These are phyloP conservation scores for Anthoptus insignis DNA, from an alignment of 2,888 invertebrate genomes.

Conservation along the genomic window DNA sequence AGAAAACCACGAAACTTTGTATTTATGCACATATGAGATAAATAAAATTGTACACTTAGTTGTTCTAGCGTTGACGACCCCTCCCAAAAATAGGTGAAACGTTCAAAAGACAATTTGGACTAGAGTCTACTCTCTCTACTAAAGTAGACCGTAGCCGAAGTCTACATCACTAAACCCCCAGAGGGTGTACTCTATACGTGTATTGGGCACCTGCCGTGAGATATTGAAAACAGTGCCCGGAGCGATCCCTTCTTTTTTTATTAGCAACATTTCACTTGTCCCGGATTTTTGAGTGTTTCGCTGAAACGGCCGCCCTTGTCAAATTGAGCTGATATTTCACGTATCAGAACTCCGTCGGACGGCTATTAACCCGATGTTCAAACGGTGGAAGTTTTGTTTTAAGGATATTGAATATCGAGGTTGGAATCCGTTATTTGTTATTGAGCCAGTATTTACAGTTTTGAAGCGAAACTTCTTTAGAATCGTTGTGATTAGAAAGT, in stretches of 20 bases:
- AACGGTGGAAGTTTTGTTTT: background rate
- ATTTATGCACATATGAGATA: no score
- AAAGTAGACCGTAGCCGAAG: no score
- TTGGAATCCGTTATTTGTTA: background rate
- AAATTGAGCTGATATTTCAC: slow-evolving; percentile 39
- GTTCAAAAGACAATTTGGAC: no score
- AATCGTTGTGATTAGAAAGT: no score
- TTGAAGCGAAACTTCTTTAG: no score
- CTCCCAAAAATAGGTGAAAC: no score
- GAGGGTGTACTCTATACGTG: slow-evolving; percentile 32
- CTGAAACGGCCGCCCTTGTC: slow-evolving; percentile 59
- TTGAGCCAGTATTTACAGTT: background rate
- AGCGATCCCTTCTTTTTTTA: slow-evolving; percentile 73
- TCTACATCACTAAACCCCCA: no score
- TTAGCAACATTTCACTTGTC: slow-evolving; percentile 72
- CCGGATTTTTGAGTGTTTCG: slow-evolving; percentile 75
- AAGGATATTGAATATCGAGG: slow-evolving; percentile 11
- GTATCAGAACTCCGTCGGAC: slow-evolving; percentile 1
- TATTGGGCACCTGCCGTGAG: slow-evolving; percentile 41
- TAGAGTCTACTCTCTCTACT: no score
- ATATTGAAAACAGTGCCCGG: slow-evolving; percentile 80
- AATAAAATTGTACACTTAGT: no score
- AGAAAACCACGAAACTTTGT: no score
- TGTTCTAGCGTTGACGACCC: no score
- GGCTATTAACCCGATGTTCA: background rate